Base-by-base conservation (phyloP, 2,113 vertebrate genomes). In the Ceyx melanurus region DNA sequence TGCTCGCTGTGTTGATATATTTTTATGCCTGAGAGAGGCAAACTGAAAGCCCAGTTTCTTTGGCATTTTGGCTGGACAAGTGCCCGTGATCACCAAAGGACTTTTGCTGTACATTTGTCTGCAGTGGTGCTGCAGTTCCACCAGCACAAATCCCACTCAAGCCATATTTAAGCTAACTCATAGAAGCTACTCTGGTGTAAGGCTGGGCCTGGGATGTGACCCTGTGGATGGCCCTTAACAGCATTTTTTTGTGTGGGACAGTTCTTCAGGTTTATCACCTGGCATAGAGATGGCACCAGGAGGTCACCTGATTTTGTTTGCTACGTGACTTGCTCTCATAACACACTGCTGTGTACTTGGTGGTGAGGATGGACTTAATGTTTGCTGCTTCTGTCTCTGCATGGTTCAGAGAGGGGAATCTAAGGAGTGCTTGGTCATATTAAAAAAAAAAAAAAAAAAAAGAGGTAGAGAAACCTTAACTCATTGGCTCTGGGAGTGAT, bases 261-360 rank as follows among this genome's bases (percentile, higher is more conserved):
- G 40, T 48, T 76, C 37, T 72, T 57, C 28, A 58, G 25, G 16
- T 26, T 53, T 42, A 25, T 82, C 18, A 29, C 8, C 40, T 82
- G 46, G 15, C 13, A 1, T 4, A 11, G 53, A 72, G 43, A n/a
- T 57, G 42, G 40, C 43, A 73, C 6, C 16, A 65, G 28, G 5
- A 29, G 33, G 25, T 37, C 0, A 1, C 7, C 20, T 13, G 5
- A 33, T 48, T 76, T 28, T 48, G 13, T 58, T 50, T 66, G 43
- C 42, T 66, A 14, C 18, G 16, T 58, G 40, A 9, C 42, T 45
- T 73, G 37, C 15, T 51, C 15, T 76, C 1, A 0, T 80, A 42
- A 45, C 18, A 26, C 18, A 0, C 5, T n/a, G 17, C n/a, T 72
- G 13, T 2, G 0, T 60, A 42, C 31, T 13, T 15, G 23, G 23